Percentiles rank a stretch among this genome's conserved stretches.
Conservation (phyloP, 2,113 vertebrate species). For the Lampris megalopsis region DNA sequence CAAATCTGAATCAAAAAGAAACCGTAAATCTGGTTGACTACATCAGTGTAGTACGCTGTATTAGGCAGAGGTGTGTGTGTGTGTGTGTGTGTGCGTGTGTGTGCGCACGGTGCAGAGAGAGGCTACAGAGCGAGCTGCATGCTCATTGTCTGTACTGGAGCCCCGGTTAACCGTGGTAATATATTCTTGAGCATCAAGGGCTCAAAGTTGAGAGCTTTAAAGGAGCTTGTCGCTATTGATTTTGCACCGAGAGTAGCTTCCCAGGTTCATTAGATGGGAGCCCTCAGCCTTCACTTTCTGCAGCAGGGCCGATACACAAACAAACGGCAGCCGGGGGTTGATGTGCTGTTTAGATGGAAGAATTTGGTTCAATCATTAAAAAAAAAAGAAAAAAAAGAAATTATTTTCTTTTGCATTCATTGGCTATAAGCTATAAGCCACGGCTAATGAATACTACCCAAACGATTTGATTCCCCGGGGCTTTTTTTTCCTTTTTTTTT, state of each 20-base stretch:
- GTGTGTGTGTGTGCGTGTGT: slow-evolving; percentile 30
- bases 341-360: slow-evolving; percentile 65
- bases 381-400: too few relatives aligned
- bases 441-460: slow-evolving; percentile 62
- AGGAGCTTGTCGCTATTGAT: slow-evolving; percentile 76
- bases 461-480: slow-evolving; percentile 47
- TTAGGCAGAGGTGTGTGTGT: slow-evolving; percentile 32
- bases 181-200: slow-evolving; percentile 72
- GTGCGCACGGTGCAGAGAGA: slow-evolving; percentile 44
- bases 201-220: slow-evolving; percentile 75
- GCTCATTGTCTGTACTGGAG: slow-evolving; percentile 56
- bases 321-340: slow-evolving; percentile 38
- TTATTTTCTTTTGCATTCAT: slow-evolving; percentile 57
- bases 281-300: slow-evolving; percentile 51
- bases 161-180: slow-evolving; percentile 65
- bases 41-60: slow-evolving; percentile 22
- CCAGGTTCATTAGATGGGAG: slow-evolving; percentile 73
- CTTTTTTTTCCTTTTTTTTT: neutral
- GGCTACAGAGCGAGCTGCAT: slow-evolving; percentile 61
- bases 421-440: slow-evolving; percentile 48
- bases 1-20: too few relatives aligned
- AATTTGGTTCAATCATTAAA: slow-evolving; percentile 55
- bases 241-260: slow-evolving; percentile 62
- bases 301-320: slow-evolving; percentile 49
- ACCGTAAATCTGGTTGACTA: slow-evolving; percentile 23